Evolutionary conservation across 1,140 invertebrate species (phyloP), one percentile per base, ranked within the genome.

Genomic region (Psix sp.): DNA sequence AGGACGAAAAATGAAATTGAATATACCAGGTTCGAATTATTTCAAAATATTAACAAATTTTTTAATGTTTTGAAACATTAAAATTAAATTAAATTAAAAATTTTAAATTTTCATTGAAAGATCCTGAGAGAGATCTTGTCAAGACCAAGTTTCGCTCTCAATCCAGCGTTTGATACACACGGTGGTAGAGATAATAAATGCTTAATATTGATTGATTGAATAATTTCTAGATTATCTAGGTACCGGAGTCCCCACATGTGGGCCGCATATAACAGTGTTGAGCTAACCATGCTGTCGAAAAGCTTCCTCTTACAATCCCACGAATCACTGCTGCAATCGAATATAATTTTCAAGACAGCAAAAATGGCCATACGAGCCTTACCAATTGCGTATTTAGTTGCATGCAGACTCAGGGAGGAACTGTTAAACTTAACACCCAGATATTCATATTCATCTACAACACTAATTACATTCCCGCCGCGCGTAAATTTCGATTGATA

Each of bases 301-400:
- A 46, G 43, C 18, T 11, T 17, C 24, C 2, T n/a, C 13, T 17
- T 33, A 15, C 2, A 46, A 5, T 46, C 43, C 43, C 43, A 46
- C 2, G 43, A 33, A 10, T 46, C 43, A 45, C 2, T 7, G n/a
- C 14, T 24, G 13, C 40, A 6, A 33, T 10, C 10, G 10, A 7
- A 10, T 11, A 33, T 6, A 3, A 33, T 33, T 33, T 33, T 42
- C 18, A 21, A 3, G 5, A 42, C 39, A 5, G 39, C 17, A 18
- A 11, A 29, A 0, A 16, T 35, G 29, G 29, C 46, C n/a, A 13
- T 1, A 15, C 16, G 29, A 4, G 13, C 29, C 11, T 35, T 49
- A 1, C 5, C 21, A 6, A 51, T 51, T n/a, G 16, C 48, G 4
- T 18, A 14, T 51, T 51, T 15, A 5, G 33, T 11, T 4, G 48